A percentile compares a stretch with the other conserved stretches of the same genome.
Conservation (phyloP, 2,888 invertebrate genomes). For the Diaprepes abbreviatus region DNA sequence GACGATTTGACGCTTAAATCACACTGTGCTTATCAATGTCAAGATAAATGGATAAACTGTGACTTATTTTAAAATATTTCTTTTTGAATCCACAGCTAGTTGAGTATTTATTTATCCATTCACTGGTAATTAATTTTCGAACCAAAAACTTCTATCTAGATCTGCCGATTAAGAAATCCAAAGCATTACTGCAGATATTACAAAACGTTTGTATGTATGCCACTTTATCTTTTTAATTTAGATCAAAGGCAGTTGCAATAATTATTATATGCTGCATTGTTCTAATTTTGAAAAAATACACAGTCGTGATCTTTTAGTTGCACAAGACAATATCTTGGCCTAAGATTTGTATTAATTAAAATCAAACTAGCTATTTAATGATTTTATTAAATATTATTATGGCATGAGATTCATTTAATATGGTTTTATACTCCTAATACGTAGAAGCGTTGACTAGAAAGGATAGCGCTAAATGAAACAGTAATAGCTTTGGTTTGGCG, state of each 20-base stretch:
- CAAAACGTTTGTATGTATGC: conserved; percentile 33
- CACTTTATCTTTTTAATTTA: conserved; percentile 40
- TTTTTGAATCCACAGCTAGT: too few relatives aligned
- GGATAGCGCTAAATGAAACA: conserved; percentile 13
- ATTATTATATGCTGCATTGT: conserved; percentile 46
- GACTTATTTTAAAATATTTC: too few relatives aligned
- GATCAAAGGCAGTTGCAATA: conserved; percentile 32
- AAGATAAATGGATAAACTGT: too few relatives aligned
- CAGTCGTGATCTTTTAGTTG: conserved; percentile 44
- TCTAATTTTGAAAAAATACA: conserved; percentile 38
- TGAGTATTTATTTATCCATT: too few relatives aligned
- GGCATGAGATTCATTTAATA: conserved; percentile 27
- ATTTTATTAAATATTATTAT: conserved; percentile 42
- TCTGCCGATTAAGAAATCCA: conserved; percentile 17
- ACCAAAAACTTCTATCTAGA: neutral
- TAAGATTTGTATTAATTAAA: conserved; percentile 43
- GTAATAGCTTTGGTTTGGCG: too few relatives aligned
- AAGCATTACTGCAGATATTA: conserved; percentile 29
- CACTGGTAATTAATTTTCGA: neutral
- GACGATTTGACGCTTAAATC: too few relatives aligned
- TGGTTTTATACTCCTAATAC: conserved; percentile 19
- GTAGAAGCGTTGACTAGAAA: conserved; percentile 14
- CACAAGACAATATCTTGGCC: conserved; percentile 38
- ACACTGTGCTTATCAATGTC: too few relatives aligned
- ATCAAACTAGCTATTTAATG: conserved; percentile 34